phyloP scores from a whole-genome alignment of 1,140 invertebrate species.

The Cecropterus lyciades region DNA sequence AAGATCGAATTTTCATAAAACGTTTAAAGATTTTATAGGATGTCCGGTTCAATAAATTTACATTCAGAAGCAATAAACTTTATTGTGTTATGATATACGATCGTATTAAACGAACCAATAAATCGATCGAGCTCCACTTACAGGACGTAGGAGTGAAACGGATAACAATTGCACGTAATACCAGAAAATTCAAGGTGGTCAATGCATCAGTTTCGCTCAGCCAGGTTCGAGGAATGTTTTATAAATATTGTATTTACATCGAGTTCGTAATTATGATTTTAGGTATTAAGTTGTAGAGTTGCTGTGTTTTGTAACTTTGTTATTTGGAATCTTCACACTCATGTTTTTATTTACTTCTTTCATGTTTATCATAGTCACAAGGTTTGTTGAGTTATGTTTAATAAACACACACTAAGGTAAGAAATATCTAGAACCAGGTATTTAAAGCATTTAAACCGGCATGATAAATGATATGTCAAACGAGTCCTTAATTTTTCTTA shows the following conservation, averaged over 20 bases:
- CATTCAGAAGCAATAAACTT: background rate
- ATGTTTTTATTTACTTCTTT: no score
- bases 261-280: background rate
- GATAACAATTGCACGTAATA: slow-evolving; percentile 8
- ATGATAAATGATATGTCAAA: no score
- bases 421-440: no score
- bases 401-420: no score
- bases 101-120: slow-evolving; percentile 8
- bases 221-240: slow-evolving; percentile 6
- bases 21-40: background rate
- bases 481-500: no score
- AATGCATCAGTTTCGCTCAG: slow-evolving; percentile 9
- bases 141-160: slow-evolving; percentile 21
- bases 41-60: slow-evolving; percentile 6
- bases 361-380: no score
- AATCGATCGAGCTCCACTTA: background rate
- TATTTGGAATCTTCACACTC: no score
- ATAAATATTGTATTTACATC: background rate
- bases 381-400: no score
- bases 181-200: slow-evolving; percentile 20
- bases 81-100: slow-evolving; percentile 4
- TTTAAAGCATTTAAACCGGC: no score
- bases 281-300: no score
- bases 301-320: no score
- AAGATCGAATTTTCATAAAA: no score